Evolutionary conservation across 2,888 invertebrate species (phyloP).

Genomic region (Phragmatobia fuliginosa): DNA sequence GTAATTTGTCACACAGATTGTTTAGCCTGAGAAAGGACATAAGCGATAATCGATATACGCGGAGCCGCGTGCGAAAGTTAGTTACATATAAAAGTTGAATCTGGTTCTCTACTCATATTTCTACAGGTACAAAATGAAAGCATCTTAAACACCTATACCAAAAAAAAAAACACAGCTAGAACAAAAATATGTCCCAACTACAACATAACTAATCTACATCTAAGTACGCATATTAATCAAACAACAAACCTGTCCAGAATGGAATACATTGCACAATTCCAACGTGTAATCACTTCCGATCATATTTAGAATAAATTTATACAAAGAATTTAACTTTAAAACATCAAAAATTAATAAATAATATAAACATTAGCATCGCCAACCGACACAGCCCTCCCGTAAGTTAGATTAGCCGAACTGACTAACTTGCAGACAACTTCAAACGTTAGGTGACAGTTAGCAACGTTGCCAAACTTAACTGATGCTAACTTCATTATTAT

Average conservation of each 20-base stretch:
- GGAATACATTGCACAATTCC: constrained; percentile 95
- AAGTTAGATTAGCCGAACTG: constrained; percentile 62
- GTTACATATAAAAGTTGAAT: no score
- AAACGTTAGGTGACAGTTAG: constrained; percentile 53
- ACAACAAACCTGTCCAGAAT: constrained; percentile 92
- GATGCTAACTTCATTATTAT: constrained; percentile 65
- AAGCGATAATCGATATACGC: no score
- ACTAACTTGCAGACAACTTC: constrained; percentile 69
- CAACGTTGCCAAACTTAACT: constrained; percentile 74
- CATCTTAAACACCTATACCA: neutral
- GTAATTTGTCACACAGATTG: no score
- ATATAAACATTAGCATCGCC: constrained; percentile 53
- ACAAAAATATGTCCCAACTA: constrained; percentile 21
- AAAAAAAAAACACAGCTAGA: constrained; percentile 5
- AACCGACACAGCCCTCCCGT: constrained; percentile 60
- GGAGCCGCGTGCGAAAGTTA: no score
- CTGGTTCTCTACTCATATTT: no score
- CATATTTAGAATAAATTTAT: constrained; percentile 81
- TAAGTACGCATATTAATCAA: neutral
- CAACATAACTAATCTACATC: constrained; percentile 8
- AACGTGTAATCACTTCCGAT: constrained; percentile 94
- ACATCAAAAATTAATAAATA: constrained; percentile 48
- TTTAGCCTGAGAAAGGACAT: no score
- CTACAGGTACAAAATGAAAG: neutral
- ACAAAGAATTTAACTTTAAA: constrained; percentile 34